Conservation (phyloP, 1,140 invertebrate species). For the Onthophagus taurus region DNA sequence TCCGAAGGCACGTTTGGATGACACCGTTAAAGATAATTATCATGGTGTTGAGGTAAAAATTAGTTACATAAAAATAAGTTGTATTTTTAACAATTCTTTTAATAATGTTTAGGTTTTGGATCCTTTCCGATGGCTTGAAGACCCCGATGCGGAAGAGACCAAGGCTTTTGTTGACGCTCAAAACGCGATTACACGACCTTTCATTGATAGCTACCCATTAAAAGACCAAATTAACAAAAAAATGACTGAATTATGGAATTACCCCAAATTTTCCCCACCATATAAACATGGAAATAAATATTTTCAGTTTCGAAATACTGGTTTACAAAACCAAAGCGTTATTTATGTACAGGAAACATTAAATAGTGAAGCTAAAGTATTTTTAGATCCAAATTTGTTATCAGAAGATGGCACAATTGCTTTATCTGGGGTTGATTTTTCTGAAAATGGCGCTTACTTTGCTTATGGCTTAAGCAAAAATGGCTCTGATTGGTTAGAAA, state of each 20-base stretch:
- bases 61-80: too few species aligned
- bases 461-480: slow-evolving; percentile 86
- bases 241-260: slow-evolving; percentile 90
- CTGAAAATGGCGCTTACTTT: slow-evolving; percentile 81
- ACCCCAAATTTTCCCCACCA: slow-evolving; percentile 89
- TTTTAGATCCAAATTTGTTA: slow-evolving; percentile 89
- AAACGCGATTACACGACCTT: slow-evolving; percentile 83
- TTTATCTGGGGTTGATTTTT: slow-evolving; percentile 69
- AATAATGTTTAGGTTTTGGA: too few species aligned
- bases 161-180: slow-evolving; percentile 86
- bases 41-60: slow-evolving; percentile 80
- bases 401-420: slow-evolving; percentile 91
- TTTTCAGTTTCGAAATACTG: slow-evolving; percentile 90
- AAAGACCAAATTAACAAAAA: slow-evolving; percentile 63
- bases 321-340: slow-evolving; percentile 57
- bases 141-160: slow-evolving; percentile 88
- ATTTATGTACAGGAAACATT: slow-evolving; percentile 83
- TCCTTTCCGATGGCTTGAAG: slow-evolving; percentile 95
- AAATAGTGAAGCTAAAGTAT: slow-evolving; percentile 71
- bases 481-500: slow-evolving; percentile 93
- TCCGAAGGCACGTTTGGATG: slow-evolving; percentile 68
- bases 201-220: slow-evolving; percentile 65
- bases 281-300: slow-evolving; percentile 74
- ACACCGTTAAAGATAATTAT: slow-evolving; percentile 66
- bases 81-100: too few species aligned